Conservation (phyloP, 2,113 vertebrate genomes). For the Engraulis encrasicolus region DNA sequence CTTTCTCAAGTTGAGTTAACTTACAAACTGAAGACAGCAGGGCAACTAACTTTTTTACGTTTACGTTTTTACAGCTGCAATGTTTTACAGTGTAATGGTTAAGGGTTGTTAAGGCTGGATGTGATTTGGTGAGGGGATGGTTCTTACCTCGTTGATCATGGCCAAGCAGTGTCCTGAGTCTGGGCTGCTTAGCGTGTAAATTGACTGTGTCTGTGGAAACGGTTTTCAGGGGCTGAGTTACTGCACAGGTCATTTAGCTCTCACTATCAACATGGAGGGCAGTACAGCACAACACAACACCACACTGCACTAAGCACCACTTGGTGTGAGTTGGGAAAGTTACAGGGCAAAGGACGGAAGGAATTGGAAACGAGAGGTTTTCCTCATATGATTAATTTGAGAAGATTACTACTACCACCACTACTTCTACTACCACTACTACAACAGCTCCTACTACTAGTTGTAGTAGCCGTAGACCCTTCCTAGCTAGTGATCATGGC, state of each 20-base stretch:
- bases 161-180: constrained; percentile 28
- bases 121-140: neutral
- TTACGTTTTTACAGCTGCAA: no score
- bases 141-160: constrained; percentile 37
- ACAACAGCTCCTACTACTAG: no score
- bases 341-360: neutral
- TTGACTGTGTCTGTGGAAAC: constrained; percentile 3
- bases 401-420: no score
- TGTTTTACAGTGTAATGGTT: no score
- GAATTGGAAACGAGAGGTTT: neutral
- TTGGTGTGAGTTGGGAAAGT: neutral
- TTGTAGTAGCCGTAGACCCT: no score
- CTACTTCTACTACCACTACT: no score
- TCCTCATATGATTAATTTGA: neutral
- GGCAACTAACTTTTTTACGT: no score
- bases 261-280: neutral
- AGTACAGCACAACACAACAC: neutral
- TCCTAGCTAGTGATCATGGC: no score
- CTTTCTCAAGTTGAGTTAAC: no score
- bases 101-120: no score
- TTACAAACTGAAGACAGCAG: no score
- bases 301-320: neutral
- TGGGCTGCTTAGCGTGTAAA: constrained; percentile 25
- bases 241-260: constrained; percentile 14
- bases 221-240: constrained; percentile 7